Base-by-base conservation (phyloP, 2,888 invertebrate genomes). In the Clepsis dumicolana region DNA sequence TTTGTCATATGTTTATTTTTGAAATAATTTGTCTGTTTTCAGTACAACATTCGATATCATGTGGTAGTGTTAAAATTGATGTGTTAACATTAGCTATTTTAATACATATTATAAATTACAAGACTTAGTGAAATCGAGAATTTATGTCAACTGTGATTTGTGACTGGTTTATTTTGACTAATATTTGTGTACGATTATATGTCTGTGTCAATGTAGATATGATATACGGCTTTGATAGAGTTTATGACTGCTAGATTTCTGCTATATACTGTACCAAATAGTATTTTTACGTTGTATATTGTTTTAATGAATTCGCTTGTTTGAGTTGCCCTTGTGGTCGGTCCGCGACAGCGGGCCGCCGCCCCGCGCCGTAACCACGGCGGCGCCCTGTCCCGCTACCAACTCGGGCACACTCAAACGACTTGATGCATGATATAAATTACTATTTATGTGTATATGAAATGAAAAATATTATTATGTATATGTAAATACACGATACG, bases 101-200 rank as follows among this genome's bases (percentile, higher is more conserved):
- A 59, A 65, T 69, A 56, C 53, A 63, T 54, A 64, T 60, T 73
- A 60, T 65, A 77, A 79, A 80, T 81, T 87, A 92, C 90, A 89
- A 93, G 93, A 93, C 93, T 93, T 92, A 89, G 91, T 87, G 86
- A 90, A 91, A 91, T 91, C 86, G 91, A 88, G 92, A 93, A 93
- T 93, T 93, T 93, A 92, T 89, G 90, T 93, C 86, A 88, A 89
- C 93, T 93, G 93, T 93, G 93, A 93, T 93, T 93, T 91, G 93
- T 92, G 92, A 91, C 90, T 91, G 90, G 89, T 88, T 93, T 92
- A 88, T 89, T 92, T 93, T 91, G 82, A 90, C 85, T 89, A 90
- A 88, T 91, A 89, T 85, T 88, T 90, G 89, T 90, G 87, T 91
- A 90, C 81, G 85, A 84, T 85, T 84, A 85, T 83, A 87, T 86